Evolutionary conservation across 1,140 invertebrate species (phyloP).

Genomic region (Formica selysi): DNA sequence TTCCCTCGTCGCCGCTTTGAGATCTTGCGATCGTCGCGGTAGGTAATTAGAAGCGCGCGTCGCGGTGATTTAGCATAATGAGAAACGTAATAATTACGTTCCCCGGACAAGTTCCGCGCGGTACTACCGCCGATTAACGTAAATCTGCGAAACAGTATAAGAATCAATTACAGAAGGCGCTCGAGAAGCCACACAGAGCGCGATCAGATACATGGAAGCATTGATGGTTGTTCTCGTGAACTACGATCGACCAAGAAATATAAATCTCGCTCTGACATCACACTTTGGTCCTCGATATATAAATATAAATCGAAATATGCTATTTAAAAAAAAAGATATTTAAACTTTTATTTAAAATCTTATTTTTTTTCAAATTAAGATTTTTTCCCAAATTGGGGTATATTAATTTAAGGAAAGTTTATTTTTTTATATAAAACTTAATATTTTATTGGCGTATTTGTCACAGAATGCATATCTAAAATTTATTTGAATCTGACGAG

Average conservation of each 20-base stretch:
- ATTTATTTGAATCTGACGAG: neutral
- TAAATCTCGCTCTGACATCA: slow-evolving; percentile 5
- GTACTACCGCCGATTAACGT: slow-evolving; percentile 37
- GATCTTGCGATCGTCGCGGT: slow-evolving; percentile 44
- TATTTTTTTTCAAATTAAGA: neutral
- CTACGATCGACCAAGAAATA: neutral
- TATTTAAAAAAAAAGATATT: neutral
- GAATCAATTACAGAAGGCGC: slow-evolving; percentile 56
- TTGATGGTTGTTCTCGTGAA: neutral
- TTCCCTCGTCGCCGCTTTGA: slow-evolving; percentile 38
- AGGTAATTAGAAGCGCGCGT: slow-evolving; percentile 60
- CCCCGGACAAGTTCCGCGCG: slow-evolving; percentile 43
- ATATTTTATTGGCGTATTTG: neutral
- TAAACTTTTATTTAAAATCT: neutral
- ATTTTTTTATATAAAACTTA: neutral
- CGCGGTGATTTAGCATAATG: slow-evolving; percentile 57
- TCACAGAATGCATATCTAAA: neutral
- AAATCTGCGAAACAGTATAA: slow-evolving; percentile 53
- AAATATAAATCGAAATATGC: neutral
- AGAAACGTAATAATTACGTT: slow-evolving; percentile 59
- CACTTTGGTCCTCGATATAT: neutral
- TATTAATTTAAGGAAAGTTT: neutral
- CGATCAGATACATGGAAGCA: slow-evolving; percentile 18
- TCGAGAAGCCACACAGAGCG: slow-evolving; percentile 35
- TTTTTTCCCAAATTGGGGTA: neutral